phyloP scores from a whole-genome alignment of 2,888 invertebrate species.

The Stenodera caucasica region DNA sequence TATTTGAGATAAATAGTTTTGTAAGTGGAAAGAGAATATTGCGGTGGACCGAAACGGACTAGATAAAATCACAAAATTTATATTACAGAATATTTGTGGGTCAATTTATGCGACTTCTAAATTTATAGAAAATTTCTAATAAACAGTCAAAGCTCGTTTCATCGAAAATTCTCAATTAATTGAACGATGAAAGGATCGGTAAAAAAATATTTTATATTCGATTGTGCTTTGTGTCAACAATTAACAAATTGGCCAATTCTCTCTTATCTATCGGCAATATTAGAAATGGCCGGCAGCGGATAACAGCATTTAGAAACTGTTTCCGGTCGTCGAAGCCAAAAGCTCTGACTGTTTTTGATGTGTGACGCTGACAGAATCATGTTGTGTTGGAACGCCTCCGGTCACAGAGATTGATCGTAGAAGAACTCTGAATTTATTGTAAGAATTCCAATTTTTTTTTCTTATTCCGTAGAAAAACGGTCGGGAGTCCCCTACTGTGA shows the following conservation, averaged over 20 bases:
- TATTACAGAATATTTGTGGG: neutral
- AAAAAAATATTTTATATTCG: no score
- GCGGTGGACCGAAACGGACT: neutral
- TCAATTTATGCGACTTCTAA: neutral
- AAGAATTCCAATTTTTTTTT: no score
- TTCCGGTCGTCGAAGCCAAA: neutral
- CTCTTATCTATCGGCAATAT: neutral
- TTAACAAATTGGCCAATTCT: neutral
- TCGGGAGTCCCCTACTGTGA: neutral
- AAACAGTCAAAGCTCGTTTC: no score
- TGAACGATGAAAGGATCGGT: no score
- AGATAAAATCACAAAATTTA: slow-evolving; percentile 3
- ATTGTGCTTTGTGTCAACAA: neutral
- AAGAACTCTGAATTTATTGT: no score
- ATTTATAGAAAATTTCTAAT: no score
- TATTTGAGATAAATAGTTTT: neutral
- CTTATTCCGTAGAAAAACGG: neutral
- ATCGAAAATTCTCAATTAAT: no score
- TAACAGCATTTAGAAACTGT: neutral
- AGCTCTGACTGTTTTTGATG: slow-evolving; percentile 1
- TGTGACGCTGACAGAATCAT: neutral
- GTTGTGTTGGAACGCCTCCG: neutral
- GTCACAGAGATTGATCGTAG: slow-evolving; percentile 1
- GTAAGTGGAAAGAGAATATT: neutral
- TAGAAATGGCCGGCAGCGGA: neutral